phyloP scores from a whole-genome alignment of 2,888 invertebrate genomes.

The Drosophila nigricruria region DNA sequence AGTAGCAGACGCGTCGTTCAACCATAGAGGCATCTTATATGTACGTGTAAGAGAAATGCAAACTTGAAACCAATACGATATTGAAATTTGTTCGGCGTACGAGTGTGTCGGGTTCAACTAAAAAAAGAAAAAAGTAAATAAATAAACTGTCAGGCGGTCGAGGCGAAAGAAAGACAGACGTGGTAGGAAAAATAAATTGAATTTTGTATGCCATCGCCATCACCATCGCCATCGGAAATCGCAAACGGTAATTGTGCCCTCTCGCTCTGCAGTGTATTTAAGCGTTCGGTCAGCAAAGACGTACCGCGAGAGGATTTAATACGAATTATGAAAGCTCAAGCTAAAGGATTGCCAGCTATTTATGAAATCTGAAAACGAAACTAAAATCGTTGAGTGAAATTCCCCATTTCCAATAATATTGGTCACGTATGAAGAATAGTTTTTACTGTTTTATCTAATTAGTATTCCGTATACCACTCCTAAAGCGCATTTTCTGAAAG shows the following conservation, averaged over 20 bases:
- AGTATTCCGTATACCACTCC: slow-evolving; percentile 28
- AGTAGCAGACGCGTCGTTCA: slow-evolving; percentile 75
- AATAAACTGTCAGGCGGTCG: slow-evolving; percentile 51
- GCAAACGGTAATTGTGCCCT: slow-evolving; percentile 68
- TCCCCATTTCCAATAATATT: slow-evolving; percentile 7
- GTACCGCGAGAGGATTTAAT: slow-evolving; percentile 20
- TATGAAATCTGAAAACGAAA: slow-evolving; percentile 3
- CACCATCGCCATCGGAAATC: slow-evolving; percentile 67
- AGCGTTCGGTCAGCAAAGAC: slow-evolving; percentile 22
- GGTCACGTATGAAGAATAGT: slow-evolving; percentile 11
- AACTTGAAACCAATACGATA: slow-evolving; percentile 56
- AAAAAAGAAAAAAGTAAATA: slow-evolving; percentile 40
- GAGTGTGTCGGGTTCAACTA: slow-evolving; percentile 32
- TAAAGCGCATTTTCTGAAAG: slow-evolving; percentile 10
- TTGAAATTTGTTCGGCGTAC: slow-evolving; percentile 46
- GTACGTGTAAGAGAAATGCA: slow-evolving; percentile 62
- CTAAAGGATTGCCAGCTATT: slow-evolving; percentile 23
- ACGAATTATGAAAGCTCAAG: not conserved
- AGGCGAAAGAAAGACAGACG: slow-evolving; percentile 49
- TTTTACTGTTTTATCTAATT: slow-evolving; percentile 44
- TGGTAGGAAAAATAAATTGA: slow-evolving; percentile 73
- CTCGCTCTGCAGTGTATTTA: slow-evolving; percentile 17
- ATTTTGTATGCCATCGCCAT: slow-evolving; percentile 64
- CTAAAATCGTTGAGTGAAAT: slow-evolving; percentile 10
- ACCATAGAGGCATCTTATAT: slow-evolving; percentile 19